Base-by-base conservation (phyloP, 2,888 invertebrate species). In the Lumbricus terrestris region DNA sequence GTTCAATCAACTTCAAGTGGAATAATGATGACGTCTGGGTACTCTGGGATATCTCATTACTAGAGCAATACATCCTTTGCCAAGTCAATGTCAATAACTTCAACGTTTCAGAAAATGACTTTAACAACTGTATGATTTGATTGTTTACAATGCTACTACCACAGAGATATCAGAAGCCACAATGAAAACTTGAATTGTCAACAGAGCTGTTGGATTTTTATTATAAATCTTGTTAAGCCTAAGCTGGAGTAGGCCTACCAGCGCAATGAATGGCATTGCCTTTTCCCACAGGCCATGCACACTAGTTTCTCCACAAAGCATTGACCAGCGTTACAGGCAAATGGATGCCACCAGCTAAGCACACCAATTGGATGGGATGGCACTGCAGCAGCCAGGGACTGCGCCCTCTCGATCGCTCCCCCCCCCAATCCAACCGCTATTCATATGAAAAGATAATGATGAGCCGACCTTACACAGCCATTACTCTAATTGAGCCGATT, bases 401-500 rank as follows among this genome's bases (percentile, higher is more conserved):
- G 11, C 5, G 69, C n/a, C 69, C 69, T 69, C 29, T n/a, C 0
- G 69, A n/a, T n/a, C n/a, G n/a, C n/a, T n/a, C n/a, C n/a, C n/a
- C n/a, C 69, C 1, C 29, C 29, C 29, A n/a, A 69, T 69, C 69
- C 29, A 69, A n/a, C 69, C 1, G 69, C 69, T n/a, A 69, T 69
- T 85, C 85, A 85, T 85, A 85, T 85, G 35, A 35, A 15, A 85
- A 85, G 85, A 85, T 85, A 85, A 85, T 34, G 85, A 85, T 34
- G 85, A 35, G 35, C 35, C 85, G n/a, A 69, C n/a, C 69, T 69
- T 69, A 69, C 69, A n/a, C 29, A 8, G 69, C 69, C 69, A 69
- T 69, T 69, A 69, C 69, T 6, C 29, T 69, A 69, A 69, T 69
- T 69, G 69, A 69, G 69, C 69, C 69, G 69, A 69, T 69, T 69